Evolutionary conservation across 1,140 invertebrate species (phyloP).

Genomic region (Lucilia cuprina): DNA sequence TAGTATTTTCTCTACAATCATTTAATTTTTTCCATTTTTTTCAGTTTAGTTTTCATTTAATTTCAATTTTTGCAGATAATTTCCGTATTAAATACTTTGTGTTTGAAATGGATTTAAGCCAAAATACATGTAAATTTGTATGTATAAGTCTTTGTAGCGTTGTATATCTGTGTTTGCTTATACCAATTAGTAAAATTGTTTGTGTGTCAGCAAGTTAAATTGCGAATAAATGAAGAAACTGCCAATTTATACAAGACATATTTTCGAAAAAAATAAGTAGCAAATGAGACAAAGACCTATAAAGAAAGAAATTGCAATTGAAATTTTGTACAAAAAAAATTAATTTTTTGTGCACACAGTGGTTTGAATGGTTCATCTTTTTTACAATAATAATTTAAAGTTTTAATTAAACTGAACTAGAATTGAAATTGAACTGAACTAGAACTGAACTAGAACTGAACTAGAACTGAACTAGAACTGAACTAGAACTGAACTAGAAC

Average conservation of each 20-base stretch:
- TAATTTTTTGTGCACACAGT: background rate
- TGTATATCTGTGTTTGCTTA: background rate
- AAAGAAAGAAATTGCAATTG: background rate
- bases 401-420: too few species aligned
- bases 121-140: background rate
- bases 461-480: too few species aligned
- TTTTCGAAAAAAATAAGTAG: background rate
- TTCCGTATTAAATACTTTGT: conserved; percentile 29
- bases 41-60: background rate
- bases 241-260: conserved; percentile 29
- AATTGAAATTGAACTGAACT: too few species aligned
- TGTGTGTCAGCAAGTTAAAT: conserved; percentile 18
- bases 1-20: background rate
- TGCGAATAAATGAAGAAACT: conserved; percentile 12
- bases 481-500: too few species aligned
- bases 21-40: background rate
- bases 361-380: background rate
- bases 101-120: conserved; percentile 16
- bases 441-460: too few species aligned
- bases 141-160: too few species aligned
- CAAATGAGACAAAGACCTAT: background rate
- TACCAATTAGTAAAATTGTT: conserved; percentile 18
- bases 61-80: conserved; percentile 23
- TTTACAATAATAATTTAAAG: background rate
- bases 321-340: background rate